Conservation (phyloP, 2,113 vertebrate species). For the Chitala chitala region DNA sequence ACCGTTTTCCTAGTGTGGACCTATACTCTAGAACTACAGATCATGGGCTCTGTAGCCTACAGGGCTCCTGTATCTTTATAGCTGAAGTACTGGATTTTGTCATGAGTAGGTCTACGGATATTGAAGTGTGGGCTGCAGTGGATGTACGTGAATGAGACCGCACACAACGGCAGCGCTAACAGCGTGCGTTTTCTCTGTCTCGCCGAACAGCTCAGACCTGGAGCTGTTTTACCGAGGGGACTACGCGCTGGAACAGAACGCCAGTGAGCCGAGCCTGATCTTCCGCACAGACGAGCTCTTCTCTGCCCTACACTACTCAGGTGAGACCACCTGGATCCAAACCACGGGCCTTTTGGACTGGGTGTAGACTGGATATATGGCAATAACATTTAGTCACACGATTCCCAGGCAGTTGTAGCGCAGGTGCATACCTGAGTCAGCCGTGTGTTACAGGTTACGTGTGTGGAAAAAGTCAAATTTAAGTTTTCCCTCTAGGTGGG, state of each 20-base stretch:
- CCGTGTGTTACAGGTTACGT: not conserved
- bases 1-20: too few relatives aligned
- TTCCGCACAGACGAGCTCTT: slow-evolving; percentile 88
- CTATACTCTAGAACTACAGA: not conserved
- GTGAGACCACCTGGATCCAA: slow-evolving; percentile 53
- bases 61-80: too few relatives aligned
- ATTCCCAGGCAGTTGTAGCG: not conserved
- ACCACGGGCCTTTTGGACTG: not conserved
- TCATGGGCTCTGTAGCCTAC: not conserved
- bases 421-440: not conserved
- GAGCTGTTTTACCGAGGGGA: slow-evolving; percentile 65
- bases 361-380: not conserved
- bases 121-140: too few relatives aligned
- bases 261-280: slow-evolving; percentile 64
- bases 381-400: too few relatives aligned
- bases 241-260: slow-evolving; percentile 56
- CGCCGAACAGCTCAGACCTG: slow-evolving; percentile 57
- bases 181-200: not conserved
- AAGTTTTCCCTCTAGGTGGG: not conserved
- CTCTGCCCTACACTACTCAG: slow-evolving; percentile 88
- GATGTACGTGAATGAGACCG: too few relatives aligned
- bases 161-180: slow-evolving; percentile 4
- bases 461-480: not conserved
- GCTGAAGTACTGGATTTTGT: too few relatives aligned
- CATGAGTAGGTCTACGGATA: too few relatives aligned